Evolutionary conservation across 2,113 vertebrate species (phyloP).

Genomic region (Dasyprocta punctata): DNA sequence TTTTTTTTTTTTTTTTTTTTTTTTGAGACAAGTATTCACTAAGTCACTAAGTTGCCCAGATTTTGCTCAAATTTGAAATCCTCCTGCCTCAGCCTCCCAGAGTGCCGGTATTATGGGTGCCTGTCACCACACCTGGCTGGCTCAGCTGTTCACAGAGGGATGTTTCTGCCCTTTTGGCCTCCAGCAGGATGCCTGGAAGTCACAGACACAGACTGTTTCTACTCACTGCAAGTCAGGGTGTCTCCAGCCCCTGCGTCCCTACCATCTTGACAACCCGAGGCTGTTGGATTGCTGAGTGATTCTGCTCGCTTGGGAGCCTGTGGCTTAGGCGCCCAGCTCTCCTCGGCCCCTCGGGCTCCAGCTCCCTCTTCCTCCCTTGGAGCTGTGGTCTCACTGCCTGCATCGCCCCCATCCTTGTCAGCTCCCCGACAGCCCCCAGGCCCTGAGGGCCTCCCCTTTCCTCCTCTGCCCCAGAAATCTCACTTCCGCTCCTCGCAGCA

Average conservation of each 20-base stretch:
- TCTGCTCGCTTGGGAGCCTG: background rate
- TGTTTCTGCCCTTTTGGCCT: background rate
- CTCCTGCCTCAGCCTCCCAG: background rate
- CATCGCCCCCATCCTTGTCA: rapidly evolving
- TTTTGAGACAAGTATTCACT: background rate
- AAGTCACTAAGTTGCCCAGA: background rate
- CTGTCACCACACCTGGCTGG: background rate
- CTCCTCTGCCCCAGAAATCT: background rate
- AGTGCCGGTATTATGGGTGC: background rate
- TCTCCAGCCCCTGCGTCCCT: background rate
- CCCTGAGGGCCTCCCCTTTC: too few relatives aligned
- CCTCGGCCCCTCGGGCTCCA: background rate
- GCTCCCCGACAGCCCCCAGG: background rate
- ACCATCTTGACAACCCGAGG: background rate
- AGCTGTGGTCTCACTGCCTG: background rate
- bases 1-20: background rate
- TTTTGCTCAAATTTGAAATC: background rate
- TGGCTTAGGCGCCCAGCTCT: background rate
- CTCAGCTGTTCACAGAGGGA: background rate
- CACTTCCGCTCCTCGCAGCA: background rate
- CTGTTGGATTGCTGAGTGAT: background rate
- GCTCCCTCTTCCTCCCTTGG: background rate
- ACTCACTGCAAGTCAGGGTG: too few relatives aligned
- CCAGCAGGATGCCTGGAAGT: background rate
- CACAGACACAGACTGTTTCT: background rate